Conservation (phyloP, 2,888 invertebrate genomes). For the Neoitamus cyanurus region DNA sequence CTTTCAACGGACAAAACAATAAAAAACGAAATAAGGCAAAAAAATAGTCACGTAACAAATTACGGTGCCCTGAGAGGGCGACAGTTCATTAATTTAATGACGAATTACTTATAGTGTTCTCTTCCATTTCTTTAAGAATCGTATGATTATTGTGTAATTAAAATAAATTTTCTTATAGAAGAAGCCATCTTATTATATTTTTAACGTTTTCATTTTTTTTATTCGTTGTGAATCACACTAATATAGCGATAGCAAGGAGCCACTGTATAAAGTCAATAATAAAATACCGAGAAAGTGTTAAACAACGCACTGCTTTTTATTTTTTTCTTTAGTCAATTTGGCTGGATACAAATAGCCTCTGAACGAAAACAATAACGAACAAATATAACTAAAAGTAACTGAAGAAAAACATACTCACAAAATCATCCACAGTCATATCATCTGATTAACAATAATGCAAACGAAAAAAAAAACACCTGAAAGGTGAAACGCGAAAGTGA, state of each 20-base stretch:
- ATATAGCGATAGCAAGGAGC: constrained; percentile 3
- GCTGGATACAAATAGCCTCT: background rate
- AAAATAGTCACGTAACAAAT: constrained; percentile 46
- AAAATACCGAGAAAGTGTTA: constrained; percentile 12
- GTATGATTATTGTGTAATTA: constrained; percentile 40
- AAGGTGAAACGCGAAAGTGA: background rate
- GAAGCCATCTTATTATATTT: constrained; percentile 38
- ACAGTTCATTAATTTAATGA: constrained; percentile 34
- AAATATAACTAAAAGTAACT: background rate
- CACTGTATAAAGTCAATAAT: constrained; percentile 35
- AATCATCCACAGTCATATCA: constrained; percentile 25
- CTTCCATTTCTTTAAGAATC: constrained; percentile 33
- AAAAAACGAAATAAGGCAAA: constrained; percentile 38
- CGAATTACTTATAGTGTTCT: constrained; percentile 21
- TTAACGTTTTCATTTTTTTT: constrained; percentile 16
- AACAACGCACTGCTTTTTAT: constrained; percentile 13
- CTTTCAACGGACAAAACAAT: constrained; percentile 12
- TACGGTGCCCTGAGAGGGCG: background rate
- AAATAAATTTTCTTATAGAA: constrained; percentile 42
- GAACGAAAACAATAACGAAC: constrained; percentile 12
- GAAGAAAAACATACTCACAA: background rate
- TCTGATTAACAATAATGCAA: background rate
- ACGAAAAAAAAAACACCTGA: background rate
- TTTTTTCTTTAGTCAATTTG: background rate
- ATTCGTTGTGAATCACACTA: constrained; percentile 38